Conservation (phyloP, 2,113 vertebrate genomes). For the Zeus faber region DNA sequence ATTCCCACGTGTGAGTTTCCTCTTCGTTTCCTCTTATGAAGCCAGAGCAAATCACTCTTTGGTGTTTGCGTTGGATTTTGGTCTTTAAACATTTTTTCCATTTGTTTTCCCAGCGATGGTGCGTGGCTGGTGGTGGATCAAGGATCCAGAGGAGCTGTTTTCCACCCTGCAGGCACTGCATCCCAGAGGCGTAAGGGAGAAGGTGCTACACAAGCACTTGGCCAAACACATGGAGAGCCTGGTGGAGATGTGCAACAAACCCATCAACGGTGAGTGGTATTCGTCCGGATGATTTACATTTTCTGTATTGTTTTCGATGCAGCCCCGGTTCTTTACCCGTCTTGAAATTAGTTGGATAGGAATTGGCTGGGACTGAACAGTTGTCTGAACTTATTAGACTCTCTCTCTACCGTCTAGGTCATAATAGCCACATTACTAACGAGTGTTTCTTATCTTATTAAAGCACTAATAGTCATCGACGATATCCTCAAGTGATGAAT, state of each 20-base stretch:
- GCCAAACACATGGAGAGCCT: slow-evolving; percentile 91
- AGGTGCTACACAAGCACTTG: slow-evolving; percentile 90
- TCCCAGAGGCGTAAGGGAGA: slow-evolving; percentile 88
- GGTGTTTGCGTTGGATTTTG: background rate
- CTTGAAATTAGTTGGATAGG: too few relatives aligned
- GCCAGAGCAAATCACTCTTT: too few relatives aligned
- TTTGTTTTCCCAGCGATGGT: slow-evolving; percentile 79
- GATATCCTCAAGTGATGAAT: too few relatives aligned
- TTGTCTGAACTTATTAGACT: too few relatives aligned
- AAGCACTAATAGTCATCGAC: too few relatives aligned
- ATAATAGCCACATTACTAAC: too few relatives aligned
- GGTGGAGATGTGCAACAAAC: slow-evolving; percentile 81
- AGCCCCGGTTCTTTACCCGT: too few relatives aligned
- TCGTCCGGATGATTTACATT: background rate
- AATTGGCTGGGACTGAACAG: too few relatives aligned
- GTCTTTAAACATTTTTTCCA: background rate
- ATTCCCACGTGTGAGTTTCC: slow-evolving; percentile 83
- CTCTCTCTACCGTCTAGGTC: too few relatives aligned
- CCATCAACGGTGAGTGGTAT: slow-evolving; percentile 73
- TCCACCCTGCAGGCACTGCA: slow-evolving; percentile 82
- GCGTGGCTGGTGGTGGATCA: slow-evolving; percentile 95
- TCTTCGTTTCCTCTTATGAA: too few relatives aligned
- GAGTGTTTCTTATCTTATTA: too few relatives aligned
- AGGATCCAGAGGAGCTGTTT: slow-evolving; percentile 81
- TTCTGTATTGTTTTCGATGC: too few relatives aligned